Evolutionary conservation across 2,888 invertebrate genomes (phyloP).

Genomic region (Tyria jacobaeae): DNA sequence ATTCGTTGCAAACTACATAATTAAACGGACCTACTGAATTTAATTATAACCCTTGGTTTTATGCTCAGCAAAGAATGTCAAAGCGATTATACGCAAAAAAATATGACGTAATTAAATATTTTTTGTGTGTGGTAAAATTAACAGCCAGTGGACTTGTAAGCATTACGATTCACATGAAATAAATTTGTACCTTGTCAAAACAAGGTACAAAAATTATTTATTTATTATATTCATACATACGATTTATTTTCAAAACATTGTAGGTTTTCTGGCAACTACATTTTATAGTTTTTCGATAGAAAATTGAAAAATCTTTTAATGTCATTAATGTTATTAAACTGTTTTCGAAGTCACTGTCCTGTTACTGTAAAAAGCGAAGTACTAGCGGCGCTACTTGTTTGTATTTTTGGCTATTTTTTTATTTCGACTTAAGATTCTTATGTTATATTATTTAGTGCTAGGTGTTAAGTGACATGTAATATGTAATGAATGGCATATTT

Average conservation of each 20-base stretch:
- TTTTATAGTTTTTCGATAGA: not conserved
- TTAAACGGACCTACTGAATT: not conserved
- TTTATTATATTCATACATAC: too few species aligned
- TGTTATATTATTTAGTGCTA: not conserved
- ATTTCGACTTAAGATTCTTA: not conserved
- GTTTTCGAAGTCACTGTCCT: not conserved
- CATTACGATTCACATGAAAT: not conserved
- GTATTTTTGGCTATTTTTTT: not conserved
- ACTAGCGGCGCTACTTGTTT: not conserved
- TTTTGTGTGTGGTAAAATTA: not conserved
- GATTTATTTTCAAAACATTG: too few species aligned
- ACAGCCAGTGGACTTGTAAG: not conserved
- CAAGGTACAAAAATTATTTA: too few species aligned
- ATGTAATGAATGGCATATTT: not conserved
- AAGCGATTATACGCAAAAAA: too few species aligned
- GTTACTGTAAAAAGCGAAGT: not conserved
- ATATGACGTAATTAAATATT: too few species aligned
- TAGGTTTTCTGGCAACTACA: too few species aligned
- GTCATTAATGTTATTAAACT: not conserved
- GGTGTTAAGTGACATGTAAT: not conserved
- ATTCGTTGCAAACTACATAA: constrained; percentile 7
- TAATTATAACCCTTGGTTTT: not conserved
- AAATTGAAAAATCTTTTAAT: not conserved
- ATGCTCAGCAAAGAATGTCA: not conserved
- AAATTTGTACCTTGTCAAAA: too few species aligned